Conservation (phyloP, 2,797 vertebrate species). For the Okamejei kenojei region DNA sequence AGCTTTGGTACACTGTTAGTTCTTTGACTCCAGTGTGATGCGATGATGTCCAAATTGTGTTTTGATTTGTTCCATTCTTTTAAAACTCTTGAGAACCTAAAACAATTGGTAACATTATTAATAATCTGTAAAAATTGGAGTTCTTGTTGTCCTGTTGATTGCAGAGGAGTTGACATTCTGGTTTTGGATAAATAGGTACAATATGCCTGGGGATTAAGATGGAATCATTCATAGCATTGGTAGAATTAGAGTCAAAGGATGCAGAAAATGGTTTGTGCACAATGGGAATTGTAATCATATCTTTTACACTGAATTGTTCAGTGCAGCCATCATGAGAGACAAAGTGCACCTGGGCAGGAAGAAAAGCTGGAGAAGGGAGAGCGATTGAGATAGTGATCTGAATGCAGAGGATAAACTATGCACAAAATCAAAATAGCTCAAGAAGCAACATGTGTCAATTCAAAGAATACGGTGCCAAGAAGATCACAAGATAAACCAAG, state of each 20-base stretch:
- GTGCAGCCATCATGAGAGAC: not conserved
- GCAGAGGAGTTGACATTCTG: not conserved
- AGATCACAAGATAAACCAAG: not conserved
- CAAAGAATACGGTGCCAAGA: not conserved
- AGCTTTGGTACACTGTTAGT: not conserved
- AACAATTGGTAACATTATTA: not conserved
- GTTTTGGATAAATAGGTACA: not conserved
- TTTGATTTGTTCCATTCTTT: too few species aligned
- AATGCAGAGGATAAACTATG: not conserved
- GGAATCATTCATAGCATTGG: not conserved
- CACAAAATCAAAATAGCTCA: not conserved
- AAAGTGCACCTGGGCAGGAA: slow-evolving; percentile 19
- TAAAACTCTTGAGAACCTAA: not conserved
- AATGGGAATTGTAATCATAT: slow-evolving; percentile 12
- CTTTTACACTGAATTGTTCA: not conserved
- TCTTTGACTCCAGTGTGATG: not conserved
- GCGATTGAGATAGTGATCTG: slow-evolving; percentile 30
- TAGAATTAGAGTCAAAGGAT: not conserved
- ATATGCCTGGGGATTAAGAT: not conserved
- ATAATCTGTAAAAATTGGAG: not conserved
- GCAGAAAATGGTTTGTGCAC: not conserved
- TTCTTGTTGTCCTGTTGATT: not conserved
- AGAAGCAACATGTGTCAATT: not conserved
- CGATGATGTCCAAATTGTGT: not conserved
- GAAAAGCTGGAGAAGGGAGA: not conserved